Percentiles rank a stretch among this genome's conserved stretches.
Conservation (phyloP, 1,140 invertebrate genomes). For the Brachionus rotundiformis region DNA sequence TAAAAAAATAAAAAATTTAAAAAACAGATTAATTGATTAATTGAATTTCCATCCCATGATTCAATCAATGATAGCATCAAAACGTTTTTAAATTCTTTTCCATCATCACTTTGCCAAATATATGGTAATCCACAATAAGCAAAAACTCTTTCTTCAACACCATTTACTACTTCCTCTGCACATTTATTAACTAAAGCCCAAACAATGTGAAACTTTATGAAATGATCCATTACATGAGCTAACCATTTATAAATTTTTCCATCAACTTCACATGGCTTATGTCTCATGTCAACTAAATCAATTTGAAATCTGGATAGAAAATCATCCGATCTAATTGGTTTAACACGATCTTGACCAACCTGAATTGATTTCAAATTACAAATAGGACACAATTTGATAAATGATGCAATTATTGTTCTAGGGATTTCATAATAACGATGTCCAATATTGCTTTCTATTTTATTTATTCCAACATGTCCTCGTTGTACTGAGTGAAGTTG, state of each 20-base stretch:
- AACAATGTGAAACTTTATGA: neutral
- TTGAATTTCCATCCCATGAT: neutral
- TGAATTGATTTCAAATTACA: conserved; percentile 16
- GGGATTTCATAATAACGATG: neutral
- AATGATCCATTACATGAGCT: conserved; percentile 3
- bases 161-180: neutral
- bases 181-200: conserved; percentile 3
- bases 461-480: neutral
- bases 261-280: neutral
- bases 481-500: conserved; percentile 9
- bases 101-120: conserved; percentile 2
- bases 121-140: neutral
- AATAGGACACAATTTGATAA: neutral
- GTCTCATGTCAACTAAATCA: neutral
- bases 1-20: neutral
- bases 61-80: neutral
- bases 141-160: conserved; percentile 11
- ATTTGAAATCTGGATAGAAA: neutral
- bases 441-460: neutral
- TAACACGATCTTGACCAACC: neutral
- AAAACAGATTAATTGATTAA: conserved; percentile 2
- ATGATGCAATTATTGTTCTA: neutral
- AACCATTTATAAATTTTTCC: neutral
- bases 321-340: neutral
- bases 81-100: conserved; percentile 20